Base-by-base conservation (phyloP, 2,113 vertebrate genomes). In the Parotia lawesii region DNA sequence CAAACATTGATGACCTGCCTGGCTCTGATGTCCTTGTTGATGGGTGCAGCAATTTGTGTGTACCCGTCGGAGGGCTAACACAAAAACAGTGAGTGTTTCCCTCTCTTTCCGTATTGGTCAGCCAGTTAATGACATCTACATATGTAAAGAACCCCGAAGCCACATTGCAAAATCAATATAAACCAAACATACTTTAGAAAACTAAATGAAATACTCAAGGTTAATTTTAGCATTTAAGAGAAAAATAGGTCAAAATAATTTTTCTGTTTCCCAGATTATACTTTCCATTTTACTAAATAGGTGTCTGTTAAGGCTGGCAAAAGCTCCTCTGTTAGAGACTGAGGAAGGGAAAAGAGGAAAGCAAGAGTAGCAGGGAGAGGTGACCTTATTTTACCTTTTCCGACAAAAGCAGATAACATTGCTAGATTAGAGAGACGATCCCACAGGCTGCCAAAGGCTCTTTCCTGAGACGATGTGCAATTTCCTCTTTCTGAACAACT, bases 101-200 rank as follows among this genome's bases (percentile, higher is more conserved):
- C 40, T 69, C 47, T 47, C 82, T 65, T 62, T 81, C 65, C 15
- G 1, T 72, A 87, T 86, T 4, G 0, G 73, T 76, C 17, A 9
- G 60, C 50, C 42, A 67, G 70, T 45, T 94, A 94, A 95, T 90
- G 56, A 83, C 67, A 90, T 89, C 58, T 89, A 66, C 45, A 48
- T 95, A 19, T 85, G 60, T 80, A 85, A 90, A 93, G 85, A 95
- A 81, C 71, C 77, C 74, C 3, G 20, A 86, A 93, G 74, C 73
- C 92, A 92, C 69, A 73, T 53, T 73, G 58, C 61, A 87, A 94
- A 96, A 97, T 97, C 94, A 89, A 85, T 97, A 62, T 20, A 64
- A 95, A 89, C 33, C 86, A 96, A 97, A 84, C 38, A 93, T 44
- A 78, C 74, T 90, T 96, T 91, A 85, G 50, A 95, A 94, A 88